These are phyloP conservation scores for Sminthopsis crassicaudata DNA, from an alignment of 2,113 vertebrate genomes.

Conservation along the genomic window DNA sequence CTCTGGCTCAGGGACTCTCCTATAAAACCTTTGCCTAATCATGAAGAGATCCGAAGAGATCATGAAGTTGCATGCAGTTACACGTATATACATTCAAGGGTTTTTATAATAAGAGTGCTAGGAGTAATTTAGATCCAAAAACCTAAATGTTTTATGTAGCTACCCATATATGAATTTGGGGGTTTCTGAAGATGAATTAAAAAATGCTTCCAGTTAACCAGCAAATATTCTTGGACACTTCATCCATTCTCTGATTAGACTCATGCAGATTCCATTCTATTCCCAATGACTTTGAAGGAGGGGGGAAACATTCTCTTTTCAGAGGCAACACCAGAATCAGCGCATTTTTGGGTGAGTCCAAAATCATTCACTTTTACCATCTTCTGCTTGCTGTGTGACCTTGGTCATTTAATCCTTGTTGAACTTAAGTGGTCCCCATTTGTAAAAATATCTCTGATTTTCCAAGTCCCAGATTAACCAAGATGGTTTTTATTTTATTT, in stretches of 20 bases:
- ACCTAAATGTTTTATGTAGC: neutral
- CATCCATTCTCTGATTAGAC: neutral
- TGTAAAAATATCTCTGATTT: neutral
- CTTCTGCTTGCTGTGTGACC: neutral
- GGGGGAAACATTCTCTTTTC: neutral
- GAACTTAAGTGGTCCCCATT: neutral
- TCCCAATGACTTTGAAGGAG: neutral
- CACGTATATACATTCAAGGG: neutral
- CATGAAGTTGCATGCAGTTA: neutral
- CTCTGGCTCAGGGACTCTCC: neutral
- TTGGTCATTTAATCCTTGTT: neutral
- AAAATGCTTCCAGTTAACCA: neutral
- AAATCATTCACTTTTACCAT: neutral
- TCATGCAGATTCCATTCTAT: neutral
- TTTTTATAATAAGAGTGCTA: neutral
- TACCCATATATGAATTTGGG: neutral
- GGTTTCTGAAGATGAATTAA: neutral
- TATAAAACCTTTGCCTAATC: neutral
- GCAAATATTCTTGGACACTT: neutral
- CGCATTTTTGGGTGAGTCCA: neutral
- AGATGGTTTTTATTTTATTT: neutral
- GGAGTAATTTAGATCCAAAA: neutral
- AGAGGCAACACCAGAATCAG: neutral
- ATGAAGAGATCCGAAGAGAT: neutral
- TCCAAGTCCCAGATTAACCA: neutral